Conservation (phyloP, 2,888 invertebrate species). For the Ormyrus labotus region DNA sequence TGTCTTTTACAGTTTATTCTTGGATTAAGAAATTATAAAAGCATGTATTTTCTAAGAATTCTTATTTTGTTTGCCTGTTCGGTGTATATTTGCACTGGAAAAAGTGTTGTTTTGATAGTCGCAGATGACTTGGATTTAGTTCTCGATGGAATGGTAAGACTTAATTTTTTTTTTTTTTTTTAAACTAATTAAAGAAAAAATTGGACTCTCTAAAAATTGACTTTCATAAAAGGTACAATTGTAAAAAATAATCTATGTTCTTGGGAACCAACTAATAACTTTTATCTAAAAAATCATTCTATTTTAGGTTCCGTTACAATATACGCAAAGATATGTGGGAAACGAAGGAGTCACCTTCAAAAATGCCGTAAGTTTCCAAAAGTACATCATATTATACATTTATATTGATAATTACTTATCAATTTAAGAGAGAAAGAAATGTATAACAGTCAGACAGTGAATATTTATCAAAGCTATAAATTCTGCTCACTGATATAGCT, state of each 20-base stretch:
- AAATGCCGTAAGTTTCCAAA: conserved; percentile 82
- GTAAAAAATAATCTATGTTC: too few species aligned
- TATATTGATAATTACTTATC: too few species aligned
- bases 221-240: too few species aligned
- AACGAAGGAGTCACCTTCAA: conserved; percentile 82
- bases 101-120: conserved; percentile 86
- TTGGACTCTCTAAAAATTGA: too few species aligned
- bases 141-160: conserved; percentile 85
- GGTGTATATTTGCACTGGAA: conserved; percentile 29
- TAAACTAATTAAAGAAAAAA: conserved; percentile 38
- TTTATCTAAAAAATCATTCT: conserved; percentile 29
- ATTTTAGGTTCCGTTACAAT: conserved; percentile 83
- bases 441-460: too few species aligned
- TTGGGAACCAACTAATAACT: background rate
- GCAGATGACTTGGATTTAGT: conserved; percentile 91
- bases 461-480: too few species aligned
- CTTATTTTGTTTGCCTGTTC: background rate
- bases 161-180: conserved; percentile 58
- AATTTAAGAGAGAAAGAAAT: too few species aligned
- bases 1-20: background rate
- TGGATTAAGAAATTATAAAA: background rate
- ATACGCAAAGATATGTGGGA: conserved; percentile 80
- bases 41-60: conserved; percentile 16
- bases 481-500: too few species aligned
- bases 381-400: too few species aligned